A percentile compares a stretch with the other conserved stretches of the same genome.
phyloP scores from a whole-genome alignment of 1,140 invertebrate genomes.

The Hycleus phaleratus region DNA sequence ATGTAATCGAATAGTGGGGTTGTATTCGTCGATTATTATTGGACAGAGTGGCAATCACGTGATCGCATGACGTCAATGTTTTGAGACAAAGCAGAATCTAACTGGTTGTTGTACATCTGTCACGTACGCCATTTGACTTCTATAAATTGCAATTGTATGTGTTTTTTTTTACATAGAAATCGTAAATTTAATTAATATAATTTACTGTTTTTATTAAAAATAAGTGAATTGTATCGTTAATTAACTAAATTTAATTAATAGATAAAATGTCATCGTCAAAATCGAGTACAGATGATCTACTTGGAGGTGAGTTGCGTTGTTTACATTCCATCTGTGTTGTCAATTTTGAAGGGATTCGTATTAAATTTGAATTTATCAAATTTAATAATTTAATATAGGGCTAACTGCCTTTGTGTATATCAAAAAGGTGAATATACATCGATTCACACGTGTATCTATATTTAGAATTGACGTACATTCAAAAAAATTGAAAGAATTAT shows the following conservation, averaged over 20 bases:
- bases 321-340: constrained; percentile 31
- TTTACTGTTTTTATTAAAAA: background rate
- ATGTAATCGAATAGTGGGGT: constrained; percentile 5
- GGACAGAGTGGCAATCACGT: background rate
- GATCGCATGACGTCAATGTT: constrained; percentile 8
- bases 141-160: background rate
- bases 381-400: background rate
- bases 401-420: background rate
- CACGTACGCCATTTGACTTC: constrained; percentile 16
- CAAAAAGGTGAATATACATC: background rate
- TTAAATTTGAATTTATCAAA: constrained; percentile 3
- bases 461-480: constrained; percentile 5
- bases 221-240: background rate
- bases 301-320: constrained; percentile 35
- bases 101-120: constrained; percentile 19
- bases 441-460: background rate
- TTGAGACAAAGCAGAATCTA: constrained; percentile 15
- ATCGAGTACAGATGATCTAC: constrained; percentile 37
- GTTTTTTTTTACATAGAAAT: constrained; percentile 3
- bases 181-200: background rate
- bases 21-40: background rate
- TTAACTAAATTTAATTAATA: constrained; percentile 5
- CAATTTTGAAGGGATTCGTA: constrained; percentile 4
- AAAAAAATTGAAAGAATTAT: constrained; percentile 2
- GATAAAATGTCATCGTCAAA: constrained; percentile 37